These are phyloP conservation scores for Acanthosepion esculentum DNA, from an alignment of 2,888 invertebrate species.

Conservation along the genomic window DNA sequence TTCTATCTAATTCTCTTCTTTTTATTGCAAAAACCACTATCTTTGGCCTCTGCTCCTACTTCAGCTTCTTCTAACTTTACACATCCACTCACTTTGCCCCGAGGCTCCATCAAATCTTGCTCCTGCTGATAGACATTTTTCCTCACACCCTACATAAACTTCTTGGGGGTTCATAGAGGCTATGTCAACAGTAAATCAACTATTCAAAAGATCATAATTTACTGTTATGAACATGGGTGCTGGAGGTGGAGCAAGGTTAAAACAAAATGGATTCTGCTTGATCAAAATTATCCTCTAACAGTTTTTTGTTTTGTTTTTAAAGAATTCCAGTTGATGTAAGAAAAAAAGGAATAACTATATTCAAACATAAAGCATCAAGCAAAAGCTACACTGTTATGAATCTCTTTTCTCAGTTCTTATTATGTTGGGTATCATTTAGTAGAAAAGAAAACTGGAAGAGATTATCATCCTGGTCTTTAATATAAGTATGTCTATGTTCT, in stretches of 20 bases:
- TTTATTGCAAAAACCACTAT: not conserved
- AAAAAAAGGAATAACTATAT: not conserved
- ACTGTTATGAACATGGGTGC: not conserved
- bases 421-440: too few species aligned
- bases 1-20: not conserved
- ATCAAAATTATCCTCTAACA: not conserved
- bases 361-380: too few species aligned
- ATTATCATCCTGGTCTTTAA: too few species aligned
- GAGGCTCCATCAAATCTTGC: constrained; percentile 1
- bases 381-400: too few species aligned
- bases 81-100: not conserved
- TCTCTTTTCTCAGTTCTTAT: too few species aligned
- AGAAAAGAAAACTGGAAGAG: too few species aligned
- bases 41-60: not conserved
- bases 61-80: not conserved
- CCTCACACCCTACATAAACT: not conserved
- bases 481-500: too few species aligned
- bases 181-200: constrained; percentile 33
- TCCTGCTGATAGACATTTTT: not conserved
- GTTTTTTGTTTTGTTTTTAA: not conserved
- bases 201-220: constrained; percentile 21
- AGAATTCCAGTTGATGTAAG: not conserved
- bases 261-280: not conserved
- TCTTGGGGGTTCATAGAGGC: not conserved
- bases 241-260: not conserved